Conservation (phyloP, 2,888 invertebrate genomes). For the Lamellibrachia satsuma region DNA sequence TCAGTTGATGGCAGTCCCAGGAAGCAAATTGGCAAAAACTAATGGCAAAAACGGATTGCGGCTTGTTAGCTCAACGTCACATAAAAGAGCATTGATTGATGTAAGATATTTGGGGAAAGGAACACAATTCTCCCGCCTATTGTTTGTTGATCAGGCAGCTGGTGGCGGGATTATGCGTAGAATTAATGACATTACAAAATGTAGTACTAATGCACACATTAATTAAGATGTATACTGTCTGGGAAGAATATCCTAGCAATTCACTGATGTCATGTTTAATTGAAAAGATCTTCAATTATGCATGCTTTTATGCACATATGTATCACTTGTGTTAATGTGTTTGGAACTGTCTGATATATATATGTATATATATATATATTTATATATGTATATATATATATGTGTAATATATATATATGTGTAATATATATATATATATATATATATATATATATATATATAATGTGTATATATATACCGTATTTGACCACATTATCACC, state of each 20-base stretch:
- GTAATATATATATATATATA: no score
- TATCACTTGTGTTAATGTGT: no score
- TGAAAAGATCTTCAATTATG: not conserved
- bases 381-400: no score
- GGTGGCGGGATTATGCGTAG: not conserved
- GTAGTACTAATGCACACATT: not conserved
- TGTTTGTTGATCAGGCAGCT: not conserved
- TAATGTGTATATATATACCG: no score
- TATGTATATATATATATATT: no score
- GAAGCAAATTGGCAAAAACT: slow-evolving; percentile 17
- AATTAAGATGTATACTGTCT: not conserved
- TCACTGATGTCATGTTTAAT: not conserved
- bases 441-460: no score
- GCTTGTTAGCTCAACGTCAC: not conserved
- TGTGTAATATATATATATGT: no score
- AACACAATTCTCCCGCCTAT: not conserved
- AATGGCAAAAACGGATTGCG: slow-evolving; percentile 9
- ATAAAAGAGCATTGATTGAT: slow-evolving; percentile 13
- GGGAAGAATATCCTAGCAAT: not conserved
- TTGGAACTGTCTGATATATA: no score
- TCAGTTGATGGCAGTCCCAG: slow-evolving; percentile 6
- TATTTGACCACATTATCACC: no score
- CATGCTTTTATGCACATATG: no score
- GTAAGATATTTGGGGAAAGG: not conserved
- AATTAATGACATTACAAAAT: slow-evolving; percentile 8